These are phyloP conservation scores for Lithodes maja DNA, from an alignment of 2,888 invertebrate species.

Conservation along the genomic window DNA sequence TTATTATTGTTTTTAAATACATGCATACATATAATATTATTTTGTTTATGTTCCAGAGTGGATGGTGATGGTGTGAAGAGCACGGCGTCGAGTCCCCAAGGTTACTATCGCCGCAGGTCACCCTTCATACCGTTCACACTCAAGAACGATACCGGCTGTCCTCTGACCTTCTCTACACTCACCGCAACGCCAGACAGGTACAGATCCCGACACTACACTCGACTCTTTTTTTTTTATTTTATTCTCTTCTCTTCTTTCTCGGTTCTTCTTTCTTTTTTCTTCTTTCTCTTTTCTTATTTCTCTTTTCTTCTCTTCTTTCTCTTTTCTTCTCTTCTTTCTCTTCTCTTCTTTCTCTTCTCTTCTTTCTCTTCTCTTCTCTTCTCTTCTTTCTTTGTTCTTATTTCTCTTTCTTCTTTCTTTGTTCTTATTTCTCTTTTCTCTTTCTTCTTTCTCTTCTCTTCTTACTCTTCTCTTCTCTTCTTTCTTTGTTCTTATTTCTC, in stretches of 20 bases:
- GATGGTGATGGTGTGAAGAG: conserved; percentile 17
- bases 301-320: background rate
- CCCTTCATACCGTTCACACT: conserved; percentile 97
- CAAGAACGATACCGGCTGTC: conserved; percentile 92
- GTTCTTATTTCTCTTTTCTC: too few species aligned
- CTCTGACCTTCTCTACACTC: conserved; percentile 81
- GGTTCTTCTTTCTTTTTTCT: background rate
- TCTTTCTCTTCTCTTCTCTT: too few species aligned
- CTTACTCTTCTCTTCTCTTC: too few species aligned
- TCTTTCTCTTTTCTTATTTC: background rate
- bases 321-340: background rate
- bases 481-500: too few species aligned
- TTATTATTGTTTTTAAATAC: background rate
- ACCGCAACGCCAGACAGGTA: conserved; percentile 59
- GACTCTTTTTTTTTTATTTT: background rate
- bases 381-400: too few species aligned
- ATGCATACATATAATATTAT: background rate
- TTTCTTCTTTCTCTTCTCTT: too few species aligned
- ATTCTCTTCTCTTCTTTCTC: too few species aligned
- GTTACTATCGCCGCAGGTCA: conserved; percentile 82
- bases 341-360: too few species aligned
- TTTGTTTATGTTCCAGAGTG: background rate
- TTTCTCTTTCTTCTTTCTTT: too few species aligned
- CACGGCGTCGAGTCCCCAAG: conserved; percentile 74
- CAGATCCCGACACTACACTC: background rate